These are phyloP conservation scores for Dusona sp. DNA, from an alignment of 2,888 invertebrate species.

Conservation along the genomic window DNA sequence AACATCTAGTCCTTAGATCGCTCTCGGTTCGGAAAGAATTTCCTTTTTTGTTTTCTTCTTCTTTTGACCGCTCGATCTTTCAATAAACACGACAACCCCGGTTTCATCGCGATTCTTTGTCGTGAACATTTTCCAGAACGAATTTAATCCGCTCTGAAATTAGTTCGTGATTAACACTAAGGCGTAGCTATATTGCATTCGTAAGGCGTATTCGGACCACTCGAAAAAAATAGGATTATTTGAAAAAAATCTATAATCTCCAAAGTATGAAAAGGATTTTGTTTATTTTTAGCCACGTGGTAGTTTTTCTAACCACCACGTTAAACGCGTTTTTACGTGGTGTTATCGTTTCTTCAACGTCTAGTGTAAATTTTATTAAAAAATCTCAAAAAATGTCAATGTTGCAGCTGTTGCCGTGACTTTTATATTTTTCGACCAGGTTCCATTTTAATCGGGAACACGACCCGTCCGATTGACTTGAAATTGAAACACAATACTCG, in stretches of 20 bases:
- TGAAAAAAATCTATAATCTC: not conserved
- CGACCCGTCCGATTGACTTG: no score
- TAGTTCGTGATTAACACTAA: not conserved
- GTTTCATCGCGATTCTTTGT: not conserved
- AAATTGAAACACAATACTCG: no score
- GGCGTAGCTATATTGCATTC: not conserved
- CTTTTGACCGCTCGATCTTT: constrained; percentile 10
- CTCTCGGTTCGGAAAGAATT: constrained; percentile 70
- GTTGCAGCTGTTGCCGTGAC: no score
- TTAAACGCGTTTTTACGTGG: no score
- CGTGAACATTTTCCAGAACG: not conserved
- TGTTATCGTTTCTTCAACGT: not conserved
- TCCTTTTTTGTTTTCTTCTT: constrained; percentile 16
- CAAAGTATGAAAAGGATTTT: not conserved
- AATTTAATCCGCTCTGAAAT: not conserved
- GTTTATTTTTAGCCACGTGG: not conserved
- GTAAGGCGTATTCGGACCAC: not conserved
- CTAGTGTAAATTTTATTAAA: no score
- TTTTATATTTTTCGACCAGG: no score
- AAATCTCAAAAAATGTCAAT: no score
- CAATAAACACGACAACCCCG: not conserved
- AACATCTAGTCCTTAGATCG: constrained; percentile 79
- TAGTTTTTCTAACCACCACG: no score
- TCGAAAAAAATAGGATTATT: not conserved
- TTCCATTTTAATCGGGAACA: no score